A percentile compares a stretch with the other conserved stretches of the same genome.
phyloP scores from a whole-genome alignment of 64 coral and sea anemone genomes.

The Astreopora myriophthalma region DNA sequence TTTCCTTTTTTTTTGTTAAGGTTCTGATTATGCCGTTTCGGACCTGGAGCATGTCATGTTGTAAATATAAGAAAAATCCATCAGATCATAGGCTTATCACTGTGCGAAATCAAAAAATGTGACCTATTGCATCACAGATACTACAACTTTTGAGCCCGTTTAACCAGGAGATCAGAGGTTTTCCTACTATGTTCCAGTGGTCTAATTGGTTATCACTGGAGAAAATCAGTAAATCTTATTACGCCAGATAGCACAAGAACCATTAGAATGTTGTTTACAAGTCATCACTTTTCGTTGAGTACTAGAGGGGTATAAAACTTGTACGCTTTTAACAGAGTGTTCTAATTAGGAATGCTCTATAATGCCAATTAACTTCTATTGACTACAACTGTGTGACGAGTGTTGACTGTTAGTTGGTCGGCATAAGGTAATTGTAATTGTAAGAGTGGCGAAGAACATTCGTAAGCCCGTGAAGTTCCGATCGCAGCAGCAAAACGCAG shows the following conservation, averaged over 20 bases:
- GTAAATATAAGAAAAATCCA: background rate
- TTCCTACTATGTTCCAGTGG: background rate
- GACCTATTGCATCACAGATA: background rate
- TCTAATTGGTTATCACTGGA: background rate
- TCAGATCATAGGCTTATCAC: background rate
- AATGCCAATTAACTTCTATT: constrained; percentile 12
- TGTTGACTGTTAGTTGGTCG: too few relatives aligned
- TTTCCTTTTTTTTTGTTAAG: background rate
- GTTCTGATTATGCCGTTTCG: background rate
- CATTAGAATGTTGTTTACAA: too few relatives aligned
- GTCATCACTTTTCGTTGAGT: too few relatives aligned
- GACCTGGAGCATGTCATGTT: background rate
- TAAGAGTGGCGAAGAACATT: too few relatives aligned
- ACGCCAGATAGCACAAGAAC: background rate
- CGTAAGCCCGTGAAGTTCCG: background rate
- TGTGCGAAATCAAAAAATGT: background rate
- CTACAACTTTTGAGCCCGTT: background rate
- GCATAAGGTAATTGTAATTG: too few relatives aligned
- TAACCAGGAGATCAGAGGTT: background rate
- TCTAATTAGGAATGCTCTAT: background rate
- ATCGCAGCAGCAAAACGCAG: background rate
- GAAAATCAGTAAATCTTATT: background rate
- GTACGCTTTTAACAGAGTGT: background rate
- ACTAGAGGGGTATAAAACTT: background rate
- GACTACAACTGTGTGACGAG: background rate